Base-by-base conservation (phyloP, 2,113 vertebrate genomes). In the Uria aalge region DNA sequence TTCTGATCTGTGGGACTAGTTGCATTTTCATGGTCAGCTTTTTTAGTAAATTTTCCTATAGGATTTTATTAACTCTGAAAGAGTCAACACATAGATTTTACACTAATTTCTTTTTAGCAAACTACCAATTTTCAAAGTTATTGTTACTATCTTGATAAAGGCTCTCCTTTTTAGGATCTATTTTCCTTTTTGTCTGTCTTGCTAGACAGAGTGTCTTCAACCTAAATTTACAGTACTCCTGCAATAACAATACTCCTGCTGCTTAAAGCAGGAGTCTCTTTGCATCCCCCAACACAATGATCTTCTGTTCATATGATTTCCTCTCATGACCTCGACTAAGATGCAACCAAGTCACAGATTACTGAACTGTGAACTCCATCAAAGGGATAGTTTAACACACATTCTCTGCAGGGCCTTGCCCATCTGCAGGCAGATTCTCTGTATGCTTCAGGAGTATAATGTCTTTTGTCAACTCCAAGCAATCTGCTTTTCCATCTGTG, bases 401-500 rank as follows among this genome's bases (percentile, higher is more conserved):
- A 82, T 72, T 84, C 77, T 87, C 87, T 87, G 69, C 12, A 41
- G 57, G 62, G 77, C 41, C 66, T 94, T 93, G 57, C 45, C 56
- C 84, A 93, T 90, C 78, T 95, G 81, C 85, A 90, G 78, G 57
- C 66, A 79, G 36, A 90, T 60, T 79, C 57, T 76, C 48, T 93
- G 12, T 48, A 57, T 75, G 32, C 29, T 92, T 38, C 40, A 64
- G 41, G 69, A 47, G 10, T 87, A 64, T 78, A 92, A 92, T 62
- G n/a, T 73, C 57, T 95, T 96, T 89, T 93, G 53, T 92, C 56
- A 81, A 85, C 52, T 26, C 26, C 4, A 8, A 85, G 55, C 66
- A 97, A 96, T 96, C 92, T 97, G 94, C 20, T 93, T 85, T 88
- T 90, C 92, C 90, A 96, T 93, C 90, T 96, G 90, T 82, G 45